Base-by-base conservation (phyloP, 2,113 vertebrate genomes). In the Oreochromis aureus region DNA sequence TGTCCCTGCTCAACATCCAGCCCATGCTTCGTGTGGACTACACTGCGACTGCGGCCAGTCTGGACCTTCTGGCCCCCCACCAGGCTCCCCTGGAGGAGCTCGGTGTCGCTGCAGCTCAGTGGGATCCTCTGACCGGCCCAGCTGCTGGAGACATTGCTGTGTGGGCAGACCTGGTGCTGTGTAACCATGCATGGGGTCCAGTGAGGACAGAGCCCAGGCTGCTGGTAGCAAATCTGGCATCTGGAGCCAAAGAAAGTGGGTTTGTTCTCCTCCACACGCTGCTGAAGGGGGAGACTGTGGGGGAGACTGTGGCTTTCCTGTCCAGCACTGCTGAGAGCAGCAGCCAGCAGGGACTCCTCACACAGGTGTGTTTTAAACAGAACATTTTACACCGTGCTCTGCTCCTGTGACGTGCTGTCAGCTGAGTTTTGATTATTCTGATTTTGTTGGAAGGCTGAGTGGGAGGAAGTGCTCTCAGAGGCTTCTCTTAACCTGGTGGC, bases 221-320 rank as follows among this genome's bases (percentile, higher is more conserved):
- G 5, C 91, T 97, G 3, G 34, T 99, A 41, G n/a, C 85, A 63
- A 97, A 99, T 90, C 96, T 99, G 95, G 89, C 88, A 5, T 97
- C 97, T 6, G 95, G 96, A 18, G 91, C 96, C 39, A 98, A 96
- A 91, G 96, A 97, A 46, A 97, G 96, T 0, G 99, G 98, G 1
- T 99, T 99, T 93, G 58, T 99, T 81, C 94, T 99, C 59, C 32
- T 99, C 5, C 98, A 99, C 93, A 96, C 97, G 0, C 94, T 99
- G 85, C 97, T 99, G 15, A 96, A 94, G 73, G 98, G 97, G 44
- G 95, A 98, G 59, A 94, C 95, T 6, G 91, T 99, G 11, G 97
- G 97, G 10, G 98, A 99, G 89, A 96, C 84, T 0, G 93, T 99
- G 3, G 46, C 96, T 61, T 98, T 98, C 90, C 97, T 99, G 79